phyloP scores from a whole-genome alignment of 1,140 invertebrate species.

The Ceratina calcarata region DNA sequence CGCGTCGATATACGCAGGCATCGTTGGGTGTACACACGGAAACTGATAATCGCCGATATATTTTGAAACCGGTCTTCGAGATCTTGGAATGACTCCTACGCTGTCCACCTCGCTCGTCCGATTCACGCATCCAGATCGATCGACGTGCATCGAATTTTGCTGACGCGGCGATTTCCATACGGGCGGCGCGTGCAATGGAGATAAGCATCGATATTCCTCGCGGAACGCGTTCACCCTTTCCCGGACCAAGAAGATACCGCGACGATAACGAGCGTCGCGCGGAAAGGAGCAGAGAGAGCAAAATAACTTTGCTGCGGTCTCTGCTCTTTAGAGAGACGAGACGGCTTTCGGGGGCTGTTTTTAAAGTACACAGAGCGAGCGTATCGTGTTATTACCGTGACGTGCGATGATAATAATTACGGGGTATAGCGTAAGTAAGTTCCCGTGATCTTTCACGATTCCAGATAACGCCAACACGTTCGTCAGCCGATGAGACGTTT shows the following conservation, averaged over 20 bases:
- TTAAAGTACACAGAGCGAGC: constrained; percentile 26
- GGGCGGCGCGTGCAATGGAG: constrained; percentile 26
- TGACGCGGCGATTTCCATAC: constrained; percentile 47
- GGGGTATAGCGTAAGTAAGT: constrained; percentile 19
- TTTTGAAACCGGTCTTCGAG: constrained; percentile 61
- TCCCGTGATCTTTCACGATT: constrained; percentile 25
- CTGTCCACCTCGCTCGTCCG: constrained; percentile 1
- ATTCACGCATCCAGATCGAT: constrained; percentile 44
- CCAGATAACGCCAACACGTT: constrained; percentile 2
- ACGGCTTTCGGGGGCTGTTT: constrained; percentile 9
- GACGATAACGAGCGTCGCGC: neutral
- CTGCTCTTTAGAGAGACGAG: constrained; percentile 10
- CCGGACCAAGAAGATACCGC: constrained; percentile 8
- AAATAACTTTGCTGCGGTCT: neutral
- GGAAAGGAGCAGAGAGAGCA: neutral
- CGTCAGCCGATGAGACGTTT: neutral
- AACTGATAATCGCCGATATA: constrained; percentile 39
- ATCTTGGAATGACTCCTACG: constrained; percentile 58
- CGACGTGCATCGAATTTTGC: constrained; percentile 49
- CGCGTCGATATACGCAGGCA: too few species aligned
- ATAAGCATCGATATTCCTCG: constrained; percentile 12
- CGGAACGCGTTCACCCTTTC: constrained; percentile 12
- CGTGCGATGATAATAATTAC: constrained; percentile 29
- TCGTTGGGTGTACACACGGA: too few species aligned
- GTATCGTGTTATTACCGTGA: constrained; percentile 32